Conservation (phyloP, 53 echinoderm and acorn worm species). For the Apostichopus leukothele region DNA sequence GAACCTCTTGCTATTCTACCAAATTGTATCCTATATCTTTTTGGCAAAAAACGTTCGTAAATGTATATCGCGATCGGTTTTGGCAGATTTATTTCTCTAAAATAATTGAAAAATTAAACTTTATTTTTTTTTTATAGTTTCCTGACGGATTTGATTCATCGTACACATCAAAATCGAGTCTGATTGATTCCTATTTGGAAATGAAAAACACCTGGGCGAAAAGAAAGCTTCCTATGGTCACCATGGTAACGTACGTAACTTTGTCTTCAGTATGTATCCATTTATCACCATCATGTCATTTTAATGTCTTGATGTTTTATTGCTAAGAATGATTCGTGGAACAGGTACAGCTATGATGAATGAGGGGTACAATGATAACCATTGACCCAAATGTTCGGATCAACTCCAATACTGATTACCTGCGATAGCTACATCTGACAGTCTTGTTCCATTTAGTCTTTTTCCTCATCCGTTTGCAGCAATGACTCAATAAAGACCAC, state of each 20-base stretch:
- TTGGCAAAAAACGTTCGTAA: neutral
- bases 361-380: neutral
- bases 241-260: slow-evolving; percentile 2
- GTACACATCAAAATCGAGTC: neutral
- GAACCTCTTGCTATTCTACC: no score
- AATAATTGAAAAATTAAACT: slow-evolving; percentile 10
- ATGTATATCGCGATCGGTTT: neutral
- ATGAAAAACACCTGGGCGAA: slow-evolving; percentile 23
- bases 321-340: neutral
- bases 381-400: slow-evolving; percentile 21
- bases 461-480: no score
- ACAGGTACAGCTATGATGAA: slow-evolving; percentile 13
- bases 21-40: neutral
- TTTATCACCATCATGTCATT: slow-evolving; percentile 18
- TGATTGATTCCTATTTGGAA: neutral
- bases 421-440: no score
- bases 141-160: slow-evolving; percentile 31
- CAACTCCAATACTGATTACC: slow-evolving; percentile 3
- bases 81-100: slow-evolving; percentile 21
- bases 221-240: neutral
- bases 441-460: no score
- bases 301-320: slow-evolving; percentile 16
- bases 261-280: slow-evolving; percentile 5
- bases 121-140: neutral
- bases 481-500: no score